A percentile compares a stretch with the other conserved stretches of the same genome.
These are phyloP conservation scores for Ranitomeya variabilis DNA, from an alignment of 2,113 vertebrate species.

Conservation along the genomic window DNA sequence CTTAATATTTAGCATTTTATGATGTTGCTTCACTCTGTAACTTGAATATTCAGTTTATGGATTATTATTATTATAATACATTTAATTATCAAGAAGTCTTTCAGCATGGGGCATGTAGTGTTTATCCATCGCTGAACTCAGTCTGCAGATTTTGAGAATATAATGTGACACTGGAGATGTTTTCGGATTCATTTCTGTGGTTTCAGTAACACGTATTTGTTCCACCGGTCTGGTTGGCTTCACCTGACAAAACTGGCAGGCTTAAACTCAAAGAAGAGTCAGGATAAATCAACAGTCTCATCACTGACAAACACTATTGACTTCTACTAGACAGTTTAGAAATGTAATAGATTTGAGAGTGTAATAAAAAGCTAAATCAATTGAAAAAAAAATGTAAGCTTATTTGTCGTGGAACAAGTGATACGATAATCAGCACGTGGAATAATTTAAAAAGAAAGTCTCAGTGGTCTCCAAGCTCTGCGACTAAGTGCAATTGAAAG, in stretches of 20 bases:
- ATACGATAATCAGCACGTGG: neutral
- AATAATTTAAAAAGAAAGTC: neutral
- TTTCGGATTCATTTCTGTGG: neutral
- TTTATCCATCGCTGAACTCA: neutral
- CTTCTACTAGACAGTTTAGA: neutral
- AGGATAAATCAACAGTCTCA: neutral
- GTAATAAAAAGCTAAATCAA: neutral
- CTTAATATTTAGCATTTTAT: neutral
- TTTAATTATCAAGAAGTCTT: neutral
- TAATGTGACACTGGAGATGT: slow-evolving; percentile 4
- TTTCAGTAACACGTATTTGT: slow-evolving; percentile 13
- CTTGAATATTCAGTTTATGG: neutral
- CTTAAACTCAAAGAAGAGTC: neutral
- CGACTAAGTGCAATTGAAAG: slow-evolving; percentile 20
- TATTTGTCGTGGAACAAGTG: neutral
- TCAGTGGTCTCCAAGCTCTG: neutral
- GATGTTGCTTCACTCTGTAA: neutral
- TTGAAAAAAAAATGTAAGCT: neutral
- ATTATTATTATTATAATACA: neutral
- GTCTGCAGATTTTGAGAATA: neutral
- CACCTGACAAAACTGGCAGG: neutral
- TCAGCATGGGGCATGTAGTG: neutral
- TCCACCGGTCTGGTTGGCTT: neutral
- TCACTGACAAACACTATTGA: neutral
- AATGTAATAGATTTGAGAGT: neutral